These are phyloP conservation scores for Balaeniceps rex DNA, from an alignment of 2,113 vertebrate species.

Conservation along the genomic window DNA sequence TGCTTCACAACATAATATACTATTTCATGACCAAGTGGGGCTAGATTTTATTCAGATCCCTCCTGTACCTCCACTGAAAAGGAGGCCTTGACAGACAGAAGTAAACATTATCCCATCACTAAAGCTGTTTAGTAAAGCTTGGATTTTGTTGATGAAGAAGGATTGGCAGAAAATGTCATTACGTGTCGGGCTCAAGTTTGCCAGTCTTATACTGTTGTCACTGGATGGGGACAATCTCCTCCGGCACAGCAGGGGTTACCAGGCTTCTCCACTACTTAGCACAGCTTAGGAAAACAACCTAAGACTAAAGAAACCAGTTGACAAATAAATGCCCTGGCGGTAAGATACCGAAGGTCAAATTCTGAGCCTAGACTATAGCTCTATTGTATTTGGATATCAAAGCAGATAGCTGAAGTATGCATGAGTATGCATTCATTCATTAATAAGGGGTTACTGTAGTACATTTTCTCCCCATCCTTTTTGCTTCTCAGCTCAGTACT, in stretches of 20 bases:
- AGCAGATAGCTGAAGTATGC: constrained; percentile 38
- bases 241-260: not conserved
- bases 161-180: not conserved
- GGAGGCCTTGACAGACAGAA: not conserved
- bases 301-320: not conserved
- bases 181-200: not conserved
- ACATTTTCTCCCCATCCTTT: not conserved
- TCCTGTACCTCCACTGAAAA: not conserved
- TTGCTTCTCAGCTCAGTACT: not conserved
- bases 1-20: not conserved
- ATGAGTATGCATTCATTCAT: constrained; percentile 2
- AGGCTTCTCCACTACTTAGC: not conserved
- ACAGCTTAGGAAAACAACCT: not conserved
- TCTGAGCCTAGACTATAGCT: not conserved
- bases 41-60: not conserved
- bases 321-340: not conserved
- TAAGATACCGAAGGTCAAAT: constrained; percentile 35
- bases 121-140: not conserved
- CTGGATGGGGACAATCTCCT: not conserved
- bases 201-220: not conserved
- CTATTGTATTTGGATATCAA: constrained; percentile 25
- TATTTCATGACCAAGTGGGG: not conserved
- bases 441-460: not conserved
- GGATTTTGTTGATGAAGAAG: not conserved
- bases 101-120: not conserved